A percentile compares a stretch with the other conserved stretches of the same genome.
phyloP scores from a whole-genome alignment of 2,113 vertebrate species.

The Amazona vittata region DNA sequence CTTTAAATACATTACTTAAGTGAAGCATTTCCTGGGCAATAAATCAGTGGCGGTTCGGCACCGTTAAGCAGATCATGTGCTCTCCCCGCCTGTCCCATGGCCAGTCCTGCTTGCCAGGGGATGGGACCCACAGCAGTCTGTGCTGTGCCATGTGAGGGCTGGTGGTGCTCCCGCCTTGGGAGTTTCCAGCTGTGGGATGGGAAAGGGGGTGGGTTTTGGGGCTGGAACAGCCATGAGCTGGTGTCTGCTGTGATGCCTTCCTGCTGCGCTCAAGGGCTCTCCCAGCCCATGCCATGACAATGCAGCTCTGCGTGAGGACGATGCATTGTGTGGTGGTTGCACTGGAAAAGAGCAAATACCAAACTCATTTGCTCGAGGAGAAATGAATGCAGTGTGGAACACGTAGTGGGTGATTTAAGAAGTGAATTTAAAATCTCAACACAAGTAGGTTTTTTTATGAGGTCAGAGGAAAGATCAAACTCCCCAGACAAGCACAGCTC shows the following conservation, averaged over 20 bases:
- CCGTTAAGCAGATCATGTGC: neutral
- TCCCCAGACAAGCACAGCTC: conserved; percentile 1
- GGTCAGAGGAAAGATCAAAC: conserved; percentile 64
- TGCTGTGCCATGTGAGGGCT: neutral
- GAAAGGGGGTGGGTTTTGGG: neutral
- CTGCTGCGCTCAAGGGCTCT: neutral
- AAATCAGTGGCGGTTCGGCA: neutral
- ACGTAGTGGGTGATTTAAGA: conserved; percentile 40
- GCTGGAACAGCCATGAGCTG: neutral
- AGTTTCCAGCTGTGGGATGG: neutral
- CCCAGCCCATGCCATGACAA: neutral
- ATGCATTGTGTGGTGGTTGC: neutral
- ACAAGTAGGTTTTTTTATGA: conserved; percentile 63
- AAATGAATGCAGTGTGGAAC: conserved; percentile 33
- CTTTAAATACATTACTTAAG: conserved; percentile 63
- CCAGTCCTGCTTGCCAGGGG: neutral
- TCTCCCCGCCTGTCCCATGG: neutral
- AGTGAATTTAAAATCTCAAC: conserved; percentile 65
- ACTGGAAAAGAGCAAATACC: neutral
- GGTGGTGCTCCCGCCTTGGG: neutral
- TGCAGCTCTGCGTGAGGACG: neutral
- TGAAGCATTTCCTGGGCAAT: conserved; percentile 36
- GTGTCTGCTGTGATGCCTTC: neutral
- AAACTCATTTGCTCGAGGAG: conserved; percentile 5
- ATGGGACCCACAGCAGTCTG: neutral